Evolutionary conservation across 2,797 vertebrate species (phyloP), one percentile per base, ranked within the genome.

Genomic region (Silurus lanzhouensis): DNA sequence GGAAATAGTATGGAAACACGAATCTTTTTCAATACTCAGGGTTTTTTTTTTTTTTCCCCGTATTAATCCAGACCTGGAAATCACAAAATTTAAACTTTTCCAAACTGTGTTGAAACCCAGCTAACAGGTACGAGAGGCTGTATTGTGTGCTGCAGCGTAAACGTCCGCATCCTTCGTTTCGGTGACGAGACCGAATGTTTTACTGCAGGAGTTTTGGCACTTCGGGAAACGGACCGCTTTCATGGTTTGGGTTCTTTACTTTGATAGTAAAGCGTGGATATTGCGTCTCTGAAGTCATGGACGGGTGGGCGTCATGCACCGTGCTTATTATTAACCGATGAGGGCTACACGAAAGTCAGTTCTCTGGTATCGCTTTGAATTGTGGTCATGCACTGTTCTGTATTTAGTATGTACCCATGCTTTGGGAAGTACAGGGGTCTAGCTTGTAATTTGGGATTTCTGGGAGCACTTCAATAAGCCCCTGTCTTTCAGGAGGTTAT

Each of bases 381-480:
- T 60, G 70, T 80, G 86, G 83, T 85, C 76, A 71, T 80, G 84
- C 20, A 25, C 74, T 86, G 84, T 38, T 38, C 67, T 83, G 67
- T 67, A 67, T 57, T 61, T 63, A 52, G 72, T 76, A 44, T 68
- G 52, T 38, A 48, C 57, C 10, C 13, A 17, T 82, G 75, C 61
- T 82, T 82, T 82, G 84, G 87, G 84, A 88, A 88, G 87, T 87
- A 89, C 85, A 89, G 81, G 88, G 87, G 89, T 88, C 87, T 87
- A 87, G 89, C 88, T 91, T 89, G 90, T 90, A 86, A 92, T 93
- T 91, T 89, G 87, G 88, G 88, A 88, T 89, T 91, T 91, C 87
- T 86, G 86, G 87, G 87, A 89, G 86, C 88, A 81, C 85, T 86
- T 90, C 88, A 87, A 75, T 89, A 85, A 88, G 87, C 82, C 87